Evolutionary conservation across 2,888 invertebrate genomes (phyloP).

Genomic region (Meiosimyza decipiens): DNA sequence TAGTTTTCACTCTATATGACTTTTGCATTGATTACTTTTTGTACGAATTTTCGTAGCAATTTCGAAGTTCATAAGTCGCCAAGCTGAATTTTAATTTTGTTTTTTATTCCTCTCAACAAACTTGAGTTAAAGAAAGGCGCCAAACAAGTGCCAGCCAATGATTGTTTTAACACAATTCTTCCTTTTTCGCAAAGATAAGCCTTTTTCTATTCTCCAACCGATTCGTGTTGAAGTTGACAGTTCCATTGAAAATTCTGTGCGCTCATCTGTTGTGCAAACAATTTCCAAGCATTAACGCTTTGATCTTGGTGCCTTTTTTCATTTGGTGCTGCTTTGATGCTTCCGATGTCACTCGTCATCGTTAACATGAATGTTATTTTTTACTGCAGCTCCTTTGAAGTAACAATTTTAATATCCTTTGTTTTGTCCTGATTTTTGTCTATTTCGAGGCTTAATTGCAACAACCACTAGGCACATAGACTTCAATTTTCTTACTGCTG

Average conservation of each 20-base stretch:
- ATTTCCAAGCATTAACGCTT: conserved; percentile 63
- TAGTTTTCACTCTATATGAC: too few species aligned
- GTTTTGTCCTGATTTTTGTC: conserved; percentile 39
- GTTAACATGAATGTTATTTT: conserved; percentile 56
- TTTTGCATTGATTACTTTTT: too few species aligned
- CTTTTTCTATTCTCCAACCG: too few species aligned
- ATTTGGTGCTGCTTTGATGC: conserved; percentile 42
- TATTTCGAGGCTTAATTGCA: conserved; percentile 1
- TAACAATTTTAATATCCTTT: conserved; percentile 58
- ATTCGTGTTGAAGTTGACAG: too few species aligned
- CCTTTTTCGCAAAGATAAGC: too few species aligned
- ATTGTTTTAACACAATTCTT: too few species aligned
- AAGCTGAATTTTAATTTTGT: too few species aligned
- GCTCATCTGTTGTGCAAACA: conserved; percentile 62
- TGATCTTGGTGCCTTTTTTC: conserved; percentile 50
- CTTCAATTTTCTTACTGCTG: not conserved
- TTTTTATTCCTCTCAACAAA: too few species aligned
- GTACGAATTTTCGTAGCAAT: too few species aligned
- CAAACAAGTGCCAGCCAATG: too few species aligned
- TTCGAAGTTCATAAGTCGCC: too few species aligned
- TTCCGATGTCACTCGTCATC: conserved; percentile 48
- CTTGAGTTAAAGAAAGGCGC: too few species aligned
- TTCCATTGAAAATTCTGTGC: conserved; percentile 36
- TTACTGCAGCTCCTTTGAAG: conserved; percentile 55
- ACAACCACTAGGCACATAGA: not conserved